Base-by-base conservation (phyloP, 1,140 invertebrate species). In the Heliothis virescens region DNA sequence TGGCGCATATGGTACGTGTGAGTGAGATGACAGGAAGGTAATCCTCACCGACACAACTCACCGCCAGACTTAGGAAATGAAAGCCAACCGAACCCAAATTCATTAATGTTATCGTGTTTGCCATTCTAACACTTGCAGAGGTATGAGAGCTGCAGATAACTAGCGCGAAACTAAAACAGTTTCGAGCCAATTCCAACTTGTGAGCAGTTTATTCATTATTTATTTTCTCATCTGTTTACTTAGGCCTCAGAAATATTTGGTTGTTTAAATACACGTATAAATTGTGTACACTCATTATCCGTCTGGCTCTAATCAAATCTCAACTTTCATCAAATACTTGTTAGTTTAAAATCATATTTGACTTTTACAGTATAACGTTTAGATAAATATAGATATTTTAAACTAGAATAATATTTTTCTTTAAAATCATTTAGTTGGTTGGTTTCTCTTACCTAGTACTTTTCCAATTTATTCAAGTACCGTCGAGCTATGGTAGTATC, bases 101-200 rank as follows among this genome's bases (percentile, higher is more conserved):
- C 85, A 87, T 87, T 87, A 85, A 82, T 85, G 83, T 87, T 87
- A 87, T 87, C 85, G 82, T 80, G 81, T 79, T 82, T 79, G 83
- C 81, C 81, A 81, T 83, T 80, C 82, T 72, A 80, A 80, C 79
- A 75, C 74, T 80, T 78, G 79, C 77, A 41, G 69, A 53, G 65
- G 69, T 72, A 78, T 78, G 71, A 75, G 75, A 82, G 78, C 65
- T 74, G 65, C 53, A 78, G 83, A 84, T 84, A 80, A 84, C 79
- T 77, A 60, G 67, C n/a, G 52, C 74, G 11, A 65, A 76, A 76
- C 74, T 76, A 65, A 65, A 76, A 65, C 59, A 52, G 74, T 65
- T 76, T 52, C 12, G 21, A 63, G 74, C 60, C 48, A 76, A 63
- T 76, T 76, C 48, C 50, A 76, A 76, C 57, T 63, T 16, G 60